A percentile compares a stretch with the other conserved stretches of the same genome.
Evolutionary conservation across 2,113 vertebrate genomes (phyloP).

Genomic region (Regulus satrapa): DNA sequence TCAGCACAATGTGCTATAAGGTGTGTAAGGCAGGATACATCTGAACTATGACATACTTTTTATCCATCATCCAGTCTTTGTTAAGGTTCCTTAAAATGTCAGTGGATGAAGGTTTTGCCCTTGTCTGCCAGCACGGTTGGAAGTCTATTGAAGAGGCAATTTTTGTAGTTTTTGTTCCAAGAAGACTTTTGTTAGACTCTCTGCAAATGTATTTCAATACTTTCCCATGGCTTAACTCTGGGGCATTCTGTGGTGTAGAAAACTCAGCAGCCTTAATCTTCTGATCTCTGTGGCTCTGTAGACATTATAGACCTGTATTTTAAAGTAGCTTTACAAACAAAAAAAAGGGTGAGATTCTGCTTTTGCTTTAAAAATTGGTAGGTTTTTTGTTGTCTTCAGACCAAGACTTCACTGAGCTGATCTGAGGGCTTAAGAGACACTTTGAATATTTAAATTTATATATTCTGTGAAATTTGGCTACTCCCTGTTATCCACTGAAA

Average conservation of each 20-base stretch:
- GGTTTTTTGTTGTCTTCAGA: background rate
- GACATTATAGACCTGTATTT: background rate
- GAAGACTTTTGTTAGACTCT: background rate
- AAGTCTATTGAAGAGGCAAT: background rate
- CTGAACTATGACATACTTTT: background rate
- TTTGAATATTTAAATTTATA: background rate
- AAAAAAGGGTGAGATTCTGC: background rate
- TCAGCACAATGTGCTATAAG: background rate
- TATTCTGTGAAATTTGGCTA: background rate
- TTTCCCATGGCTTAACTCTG: background rate
- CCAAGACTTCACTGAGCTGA: background rate
- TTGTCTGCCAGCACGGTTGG: fast-evolving
- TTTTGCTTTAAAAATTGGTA: background rate
- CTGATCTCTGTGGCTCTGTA: background rate
- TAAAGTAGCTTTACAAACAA: background rate
- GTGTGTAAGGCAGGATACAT: background rate
- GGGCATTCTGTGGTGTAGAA: background rate
- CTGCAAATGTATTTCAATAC: background rate
- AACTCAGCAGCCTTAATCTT: background rate
- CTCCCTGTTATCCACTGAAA: background rate
- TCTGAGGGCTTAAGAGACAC: background rate
- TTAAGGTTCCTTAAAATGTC: background rate
- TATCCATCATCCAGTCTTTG: background rate
- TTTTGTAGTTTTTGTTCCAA: background rate
- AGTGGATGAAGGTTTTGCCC: background rate